Base-by-base conservation (phyloP, 2,113 vertebrate genomes). In the Otolemur garnettii region DNA sequence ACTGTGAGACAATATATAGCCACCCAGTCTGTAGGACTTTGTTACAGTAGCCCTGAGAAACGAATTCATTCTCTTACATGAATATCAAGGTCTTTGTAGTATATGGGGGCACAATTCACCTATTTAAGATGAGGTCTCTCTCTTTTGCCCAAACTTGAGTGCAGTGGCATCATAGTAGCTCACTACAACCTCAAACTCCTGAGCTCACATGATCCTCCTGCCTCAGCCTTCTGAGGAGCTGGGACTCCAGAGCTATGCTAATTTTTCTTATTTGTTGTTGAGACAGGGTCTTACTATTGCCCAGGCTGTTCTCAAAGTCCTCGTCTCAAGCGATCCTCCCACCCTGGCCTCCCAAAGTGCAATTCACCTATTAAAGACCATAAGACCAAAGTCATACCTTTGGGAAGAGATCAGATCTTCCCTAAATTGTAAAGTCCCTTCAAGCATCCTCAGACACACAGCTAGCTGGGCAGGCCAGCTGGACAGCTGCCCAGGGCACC, bases 361-460 rank as follows among this genome's bases (percentile, higher is more conserved):
- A 59, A 28, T 93, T 84, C 59, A 77, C 57, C 85, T 83, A 7
- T 5, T 62, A 26, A 91, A 75, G 42, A 82, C 64, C 21, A 12
- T 80, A 30, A 91, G 55, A 60, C n/a, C 69, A 80, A 93, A 71
- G 33, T 53, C 50, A 26, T 80, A 75, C 28, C 66, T 50, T 90
- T 0, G 3, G 26, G n/a, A 30, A 82, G 30, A 55, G 38, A 50
- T 87, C 2, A 22, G 21, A 28, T 94, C 90, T 75, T 85, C 53
- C 82, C 35, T 78, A 93, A 89, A 71, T 85, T 68, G 55, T 64
- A 59, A 95, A 95, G 62, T 78, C 55, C 42, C 68, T 90, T 53
- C 72, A 42, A 75, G 83, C 66, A 28, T 93, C 80, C 87, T 92
- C 91, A 97, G 79, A 91, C 64, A 82, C 86, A 38, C 21, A 66